Percentiles rank a stretch among this genome's conserved stretches.
Conservation (phyloP, 35 echinoderm and acorn worm genomes). For the Ophiothrix spiculata region DNA sequence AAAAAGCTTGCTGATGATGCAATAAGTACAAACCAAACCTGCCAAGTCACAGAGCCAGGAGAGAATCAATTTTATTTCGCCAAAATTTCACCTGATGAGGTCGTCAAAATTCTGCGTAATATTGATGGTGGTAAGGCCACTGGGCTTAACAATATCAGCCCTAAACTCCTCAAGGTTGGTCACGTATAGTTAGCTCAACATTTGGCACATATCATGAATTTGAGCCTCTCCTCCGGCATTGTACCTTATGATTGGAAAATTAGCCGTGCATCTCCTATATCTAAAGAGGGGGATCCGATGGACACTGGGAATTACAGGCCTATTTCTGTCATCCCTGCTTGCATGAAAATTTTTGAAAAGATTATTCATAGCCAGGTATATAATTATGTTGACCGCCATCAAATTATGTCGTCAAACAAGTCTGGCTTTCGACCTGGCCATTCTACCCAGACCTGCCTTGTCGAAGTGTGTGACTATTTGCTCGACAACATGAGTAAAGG, state of each 20-base stretch:
- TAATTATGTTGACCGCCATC: neutral
- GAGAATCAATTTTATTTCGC: conserved; percentile 13
- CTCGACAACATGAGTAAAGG: no score
- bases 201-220: conserved; percentile 14
- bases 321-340: conserved; percentile 14
- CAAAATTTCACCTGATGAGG: neutral
- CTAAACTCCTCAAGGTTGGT: neutral
- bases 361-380: conserved; percentile 19
- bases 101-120: neutral
- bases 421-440: no score
- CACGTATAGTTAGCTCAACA: neutral
- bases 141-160: conserved; percentile 14
- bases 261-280: conserved; percentile 13
- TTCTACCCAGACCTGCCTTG: no score
- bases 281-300: conserved; percentile 1
- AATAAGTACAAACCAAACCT: neutral
- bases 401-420: no score
- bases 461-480: no score
- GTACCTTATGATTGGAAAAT: conserved; percentile 14
- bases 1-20: conserved; percentile 9
- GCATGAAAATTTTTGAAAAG: conserved; percentile 23
- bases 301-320: conserved; percentile 5
- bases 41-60: neutral
- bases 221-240: conserved; percentile 14
- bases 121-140: conserved; percentile 24